A percentile compares a stretch with the other conserved stretches of the same genome.
Evolutionary conservation across 1,140 invertebrate genomes (phyloP).

Genomic region (Gonatopus flavifemur): DNA sequence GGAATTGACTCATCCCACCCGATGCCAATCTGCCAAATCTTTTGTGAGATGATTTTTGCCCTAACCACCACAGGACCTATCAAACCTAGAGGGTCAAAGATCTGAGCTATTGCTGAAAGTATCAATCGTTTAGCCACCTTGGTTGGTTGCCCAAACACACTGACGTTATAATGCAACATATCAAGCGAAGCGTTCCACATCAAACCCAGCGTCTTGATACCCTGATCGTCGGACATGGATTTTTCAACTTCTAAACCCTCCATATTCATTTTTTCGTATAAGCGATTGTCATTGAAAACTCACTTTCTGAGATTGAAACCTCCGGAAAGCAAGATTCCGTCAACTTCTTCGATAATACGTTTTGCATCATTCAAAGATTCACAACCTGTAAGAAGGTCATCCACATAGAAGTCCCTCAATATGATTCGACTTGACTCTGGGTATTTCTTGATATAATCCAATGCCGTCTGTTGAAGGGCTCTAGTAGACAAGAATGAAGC

Average conservation of each 20-base stretch:
- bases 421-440: conserved; percentile 32
- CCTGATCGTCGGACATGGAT: too few species aligned
- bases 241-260: neutral
- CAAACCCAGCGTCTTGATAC: neutral
- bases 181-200: neutral
- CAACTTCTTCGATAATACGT: neutral
- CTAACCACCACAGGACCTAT: neutral
- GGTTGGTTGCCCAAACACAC: neutral
- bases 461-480: conserved; percentile 33
- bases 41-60: neutral
- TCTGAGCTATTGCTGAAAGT: neutral
- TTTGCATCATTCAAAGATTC: conserved; percentile 1
- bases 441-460: conserved; percentile 27
- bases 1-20: neutral
- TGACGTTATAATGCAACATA: neutral
- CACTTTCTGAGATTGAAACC: neutral
- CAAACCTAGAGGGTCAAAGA: too few species aligned
- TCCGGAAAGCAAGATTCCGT: neutral
- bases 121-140: neutral
- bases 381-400: conserved; percentile 49
- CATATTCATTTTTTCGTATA: neutral
- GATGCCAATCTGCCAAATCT: neutral
- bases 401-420: conserved; percentile 48
- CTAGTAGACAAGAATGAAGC: conserved; percentile 39
- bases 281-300: neutral